Evolutionary conservation across 2,113 vertebrate species (phyloP).

Genomic region (Engystomops pustulosus): DNA sequence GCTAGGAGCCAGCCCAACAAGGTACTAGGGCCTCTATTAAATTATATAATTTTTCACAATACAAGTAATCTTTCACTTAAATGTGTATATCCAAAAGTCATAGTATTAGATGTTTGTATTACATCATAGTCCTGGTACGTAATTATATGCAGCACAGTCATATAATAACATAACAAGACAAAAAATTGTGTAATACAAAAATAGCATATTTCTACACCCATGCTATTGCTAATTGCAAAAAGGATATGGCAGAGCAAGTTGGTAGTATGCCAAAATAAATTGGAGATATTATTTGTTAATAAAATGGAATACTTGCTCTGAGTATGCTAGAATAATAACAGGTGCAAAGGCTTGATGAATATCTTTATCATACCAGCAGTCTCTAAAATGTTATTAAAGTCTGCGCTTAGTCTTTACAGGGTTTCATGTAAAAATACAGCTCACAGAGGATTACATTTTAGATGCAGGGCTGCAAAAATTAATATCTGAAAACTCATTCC

Average conservation of each 20-base stretch:
- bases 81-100: too few species aligned
- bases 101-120: too few species aligned
- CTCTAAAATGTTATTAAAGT: slow-evolving; percentile 44
- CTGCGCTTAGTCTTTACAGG: slow-evolving; percentile 24
- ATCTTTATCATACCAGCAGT: slow-evolving; percentile 34
- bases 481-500: not conserved
- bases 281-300: slow-evolving; percentile 45
- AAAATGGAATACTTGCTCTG: slow-evolving; percentile 33
- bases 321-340: slow-evolving; percentile 40
- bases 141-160: not conserved
- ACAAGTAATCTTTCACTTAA: too few species aligned
- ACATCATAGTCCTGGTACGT: not conserved
- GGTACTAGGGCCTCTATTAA: too few species aligned
- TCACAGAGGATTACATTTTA: slow-evolving; percentile 31
- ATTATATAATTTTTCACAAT: too few species aligned
- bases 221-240: slow-evolving; percentile 23
- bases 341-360: slow-evolving; percentile 42
- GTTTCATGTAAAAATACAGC: slow-evolving; percentile 41
- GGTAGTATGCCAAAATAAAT: slow-evolving; percentile 34
- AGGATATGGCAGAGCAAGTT: slow-evolving; percentile 7
- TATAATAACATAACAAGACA: not conserved
- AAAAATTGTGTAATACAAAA: not conserved
- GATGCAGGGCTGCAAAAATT: slow-evolving; percentile 17
- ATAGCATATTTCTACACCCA: not conserved
- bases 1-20: too few species aligned